These are phyloP conservation scores for Campylomormyrus tamandua DNA, from an alignment of 2,113 vertebrate genomes.

Conservation along the genomic window DNA sequence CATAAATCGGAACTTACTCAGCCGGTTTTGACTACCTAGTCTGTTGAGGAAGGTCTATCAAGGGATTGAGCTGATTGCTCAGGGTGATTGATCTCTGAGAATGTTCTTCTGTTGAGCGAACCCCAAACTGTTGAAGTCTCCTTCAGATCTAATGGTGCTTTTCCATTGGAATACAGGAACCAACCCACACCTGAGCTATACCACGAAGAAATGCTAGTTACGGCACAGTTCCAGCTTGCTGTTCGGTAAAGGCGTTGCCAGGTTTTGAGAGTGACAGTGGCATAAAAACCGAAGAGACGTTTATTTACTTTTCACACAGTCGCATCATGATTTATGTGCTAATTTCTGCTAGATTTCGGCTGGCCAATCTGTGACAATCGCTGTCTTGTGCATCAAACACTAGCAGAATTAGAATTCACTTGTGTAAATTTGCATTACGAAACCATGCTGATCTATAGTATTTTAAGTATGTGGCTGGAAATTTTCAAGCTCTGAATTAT, in stretches of 20 bases:
- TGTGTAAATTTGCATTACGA: neutral
- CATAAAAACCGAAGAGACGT: neutral
- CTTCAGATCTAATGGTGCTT: neutral
- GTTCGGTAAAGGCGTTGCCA: neutral
- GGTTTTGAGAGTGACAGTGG: neutral
- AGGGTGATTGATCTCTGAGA: neutral
- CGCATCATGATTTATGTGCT: neutral
- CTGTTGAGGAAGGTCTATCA: neutral
- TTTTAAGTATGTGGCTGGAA: neutral
- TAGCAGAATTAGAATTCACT: neutral
- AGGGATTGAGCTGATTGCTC: neutral
- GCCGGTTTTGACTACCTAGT: neutral
- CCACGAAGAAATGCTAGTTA: neutral
- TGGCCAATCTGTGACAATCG: neutral
- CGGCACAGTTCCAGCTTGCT: neutral
- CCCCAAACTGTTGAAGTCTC: neutral
- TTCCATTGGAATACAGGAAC: neutral
- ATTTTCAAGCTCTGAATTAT: neutral
- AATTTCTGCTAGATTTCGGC: neutral
- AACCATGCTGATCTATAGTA: neutral
- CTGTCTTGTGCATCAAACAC: neutral
- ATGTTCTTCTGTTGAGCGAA: neutral
- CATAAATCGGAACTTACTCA: neutral
- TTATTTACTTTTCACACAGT: neutral
- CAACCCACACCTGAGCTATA: neutral